Conservation (phyloP, 2,113 vertebrate genomes). For the Rhinogobius similis region DNA sequence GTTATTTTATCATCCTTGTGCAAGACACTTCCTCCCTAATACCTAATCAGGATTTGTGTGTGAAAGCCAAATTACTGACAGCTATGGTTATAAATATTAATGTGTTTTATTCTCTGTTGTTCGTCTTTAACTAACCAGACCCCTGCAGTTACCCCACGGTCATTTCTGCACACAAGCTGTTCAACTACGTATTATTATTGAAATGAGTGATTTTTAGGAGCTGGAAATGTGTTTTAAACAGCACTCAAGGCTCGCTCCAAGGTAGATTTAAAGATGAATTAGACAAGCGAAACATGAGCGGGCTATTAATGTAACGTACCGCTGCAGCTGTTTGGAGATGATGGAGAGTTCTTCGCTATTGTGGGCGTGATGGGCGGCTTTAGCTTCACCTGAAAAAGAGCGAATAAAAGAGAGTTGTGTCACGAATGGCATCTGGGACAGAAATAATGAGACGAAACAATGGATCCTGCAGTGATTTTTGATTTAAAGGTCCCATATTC, state of each 20-base stretch:
- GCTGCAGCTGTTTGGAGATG: slow-evolving; percentile 13
- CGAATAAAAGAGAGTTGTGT: background rate
- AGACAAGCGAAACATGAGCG: too few relatives aligned
- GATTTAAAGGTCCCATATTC: too few relatives aligned
- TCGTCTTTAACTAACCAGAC: slow-evolving; percentile 14
- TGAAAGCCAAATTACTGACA: too few relatives aligned
- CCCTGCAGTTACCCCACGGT: slow-evolving; percentile 21
- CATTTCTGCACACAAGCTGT: slow-evolving; percentile 30
- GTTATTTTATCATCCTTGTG: too few relatives aligned
- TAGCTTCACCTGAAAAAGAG: slow-evolving; percentile 66
- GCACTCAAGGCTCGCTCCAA: background rate
- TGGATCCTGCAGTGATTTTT: too few relatives aligned
- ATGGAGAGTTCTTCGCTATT: slow-evolving; percentile 37
- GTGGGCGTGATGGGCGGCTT: slow-evolving; percentile 74
- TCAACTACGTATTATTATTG: slow-evolving; percentile 13
- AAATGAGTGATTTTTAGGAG: background rate
- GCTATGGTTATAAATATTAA: too few relatives aligned
- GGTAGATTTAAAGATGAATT: background rate
- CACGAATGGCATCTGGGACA: too few relatives aligned
- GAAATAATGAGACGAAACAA: too few relatives aligned
- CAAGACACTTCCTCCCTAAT: too few relatives aligned
- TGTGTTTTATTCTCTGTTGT: background rate
- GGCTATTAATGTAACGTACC: slow-evolving; percentile 45
- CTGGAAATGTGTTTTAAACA: background rate
- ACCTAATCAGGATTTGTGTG: too few relatives aligned